phyloP scores from a whole-genome alignment of 2,888 invertebrate genomes.

The Leptinotarsa peninsularis region DNA sequence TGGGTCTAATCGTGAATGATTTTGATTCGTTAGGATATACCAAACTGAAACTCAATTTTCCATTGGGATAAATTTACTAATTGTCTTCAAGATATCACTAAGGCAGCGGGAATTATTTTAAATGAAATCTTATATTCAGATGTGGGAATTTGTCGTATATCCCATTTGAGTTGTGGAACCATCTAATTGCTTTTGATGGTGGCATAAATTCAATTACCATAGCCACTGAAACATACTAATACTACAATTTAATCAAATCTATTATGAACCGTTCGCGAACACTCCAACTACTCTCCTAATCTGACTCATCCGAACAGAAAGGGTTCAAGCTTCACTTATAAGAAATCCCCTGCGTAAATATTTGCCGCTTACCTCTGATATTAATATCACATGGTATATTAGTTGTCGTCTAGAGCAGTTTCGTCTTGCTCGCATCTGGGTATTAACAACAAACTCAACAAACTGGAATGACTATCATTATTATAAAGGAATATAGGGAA shows the following conservation, averaged over 20 bases:
- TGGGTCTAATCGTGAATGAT: no score
- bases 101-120: no score
- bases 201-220: not conserved
- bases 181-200: not conserved
- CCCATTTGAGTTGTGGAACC: not conserved
- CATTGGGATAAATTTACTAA: no score
- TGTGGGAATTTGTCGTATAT: not conserved
- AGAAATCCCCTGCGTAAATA: slow-evolving; percentile 6
- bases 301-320: not conserved
- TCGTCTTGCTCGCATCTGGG: slow-evolving; percentile 42
- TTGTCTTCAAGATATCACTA: no score
- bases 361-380: slow-evolving; percentile 24
- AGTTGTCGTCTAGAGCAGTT: slow-evolving; percentile 37
- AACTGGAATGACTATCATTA: slow-evolving; percentile 56
- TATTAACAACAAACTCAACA: slow-evolving; percentile 56
- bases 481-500: slow-evolving; percentile 36
- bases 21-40: no score
- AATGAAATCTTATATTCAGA: not conserved
- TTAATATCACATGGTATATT: slow-evolving; percentile 43
- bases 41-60: no score
- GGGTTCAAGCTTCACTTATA: not conserved
- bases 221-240: not conserved
- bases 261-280: not conserved
- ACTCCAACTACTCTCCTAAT: not conserved
- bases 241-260: not conserved